Evolutionary conservation across 2,113 vertebrate species (phyloP).

Genomic region (Verasper variegatus): DNA sequence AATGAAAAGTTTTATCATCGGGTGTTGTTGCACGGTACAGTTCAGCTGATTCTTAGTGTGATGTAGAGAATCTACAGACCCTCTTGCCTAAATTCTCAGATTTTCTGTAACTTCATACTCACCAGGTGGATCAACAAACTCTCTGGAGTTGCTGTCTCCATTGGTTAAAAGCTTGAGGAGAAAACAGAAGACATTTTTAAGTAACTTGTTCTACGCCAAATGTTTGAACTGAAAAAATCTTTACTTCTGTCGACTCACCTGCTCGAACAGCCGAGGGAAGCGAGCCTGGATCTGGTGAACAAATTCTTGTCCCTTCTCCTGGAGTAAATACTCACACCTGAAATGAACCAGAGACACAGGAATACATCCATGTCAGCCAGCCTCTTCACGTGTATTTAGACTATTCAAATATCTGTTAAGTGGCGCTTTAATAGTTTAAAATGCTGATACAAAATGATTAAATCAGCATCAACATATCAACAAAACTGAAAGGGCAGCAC

Average conservation of each 20-base stretch:
- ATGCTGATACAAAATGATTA: neutral
- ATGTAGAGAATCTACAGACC: neutral
- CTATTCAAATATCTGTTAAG: neutral
- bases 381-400: neutral
- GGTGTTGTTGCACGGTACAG: too few species aligned
- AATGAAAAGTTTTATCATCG: too few species aligned
- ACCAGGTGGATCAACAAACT: slow-evolving; percentile 92
- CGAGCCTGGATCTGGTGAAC: slow-evolving; percentile 94
- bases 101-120: slow-evolving; percentile 63
- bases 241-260: slow-evolving; percentile 79
- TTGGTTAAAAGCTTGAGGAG: slow-evolving; percentile 89
- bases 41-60: too few species aligned
- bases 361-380: neutral
- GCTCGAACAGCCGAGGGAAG: slow-evolving; percentile 95
- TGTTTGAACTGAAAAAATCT: neutral
- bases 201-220: neutral
- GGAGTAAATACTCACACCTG: slow-evolving; percentile 95
- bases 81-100: neutral
- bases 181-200: slow-evolving; percentile 10
- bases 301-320: slow-evolving; percentile 93
- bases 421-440: neutral
- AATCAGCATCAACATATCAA: neutral
- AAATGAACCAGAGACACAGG: slow-evolving; percentile 7
- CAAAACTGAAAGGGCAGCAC: neutral
- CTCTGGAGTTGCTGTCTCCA: slow-evolving; percentile 87